Evolutionary conservation across 1,140 invertebrate genomes (phyloP), one percentile per base, ranked within the genome.

Genomic region (Bombus confusus): DNA sequence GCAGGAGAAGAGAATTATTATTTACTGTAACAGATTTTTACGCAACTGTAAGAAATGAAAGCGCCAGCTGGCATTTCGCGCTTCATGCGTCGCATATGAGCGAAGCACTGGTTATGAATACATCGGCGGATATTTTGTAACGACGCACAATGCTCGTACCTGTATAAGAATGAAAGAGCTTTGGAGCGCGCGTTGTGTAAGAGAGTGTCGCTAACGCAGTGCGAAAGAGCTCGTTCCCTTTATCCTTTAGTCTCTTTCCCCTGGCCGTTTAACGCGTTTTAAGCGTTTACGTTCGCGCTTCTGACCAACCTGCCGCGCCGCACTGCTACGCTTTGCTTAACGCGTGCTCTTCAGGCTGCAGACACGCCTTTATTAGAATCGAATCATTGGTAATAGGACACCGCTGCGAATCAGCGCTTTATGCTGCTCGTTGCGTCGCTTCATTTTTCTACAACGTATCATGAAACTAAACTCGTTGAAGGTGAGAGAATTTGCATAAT

Each of bases 61-160:
- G n/a, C 47, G 6, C 18, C 6, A 6, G 22, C 64, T 77, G 76
- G 82, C 84, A 83, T 90, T 90, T 88, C 85, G 77, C 83, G 73
- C 43, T 71, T 81, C 81, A 85, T 91, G 86, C 86, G 87, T 91
- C 34, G 81, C 62, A 59, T 68, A 52, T 86, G 80, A 87, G 37
- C 43, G n/a, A 71, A 59, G 13, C 22, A 41, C 77, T 78, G 68
- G 28, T 68, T 47, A 87, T 88, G 90, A 92, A 92, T 88, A 86
- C 87, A 91, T 93, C 72, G 69, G 57, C 82, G 85, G 90, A 91
- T 86, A 86, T 88, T 91, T 88, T 87, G 85, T 91, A 88, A 87
- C 86, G 82, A 86, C 37, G 75, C 81, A 83, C 83, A 79, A 76
- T 81, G 66, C 39, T 15, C 31, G 39, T 52, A 75, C 25, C 66